Conservation (phyloP, 2,113 vertebrate species). For the Tragulus kanchil region DNA sequence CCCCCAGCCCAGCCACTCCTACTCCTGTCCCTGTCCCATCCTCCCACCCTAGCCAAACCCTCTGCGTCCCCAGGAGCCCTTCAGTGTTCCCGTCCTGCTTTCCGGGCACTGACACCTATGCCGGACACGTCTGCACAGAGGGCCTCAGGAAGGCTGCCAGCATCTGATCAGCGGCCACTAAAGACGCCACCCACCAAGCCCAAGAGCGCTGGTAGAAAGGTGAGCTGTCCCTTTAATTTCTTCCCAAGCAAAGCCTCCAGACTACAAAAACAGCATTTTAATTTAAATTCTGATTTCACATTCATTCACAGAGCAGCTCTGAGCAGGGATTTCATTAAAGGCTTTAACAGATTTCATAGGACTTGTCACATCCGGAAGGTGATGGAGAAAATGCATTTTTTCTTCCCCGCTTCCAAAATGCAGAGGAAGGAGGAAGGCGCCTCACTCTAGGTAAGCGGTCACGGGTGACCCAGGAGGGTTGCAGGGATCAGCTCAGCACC, state of each 20-base stretch:
- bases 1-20: background rate
- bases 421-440: conserved; percentile 76
- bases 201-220: background rate
- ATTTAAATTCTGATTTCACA: conserved; percentile 88
- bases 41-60: background rate
- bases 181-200: background rate
- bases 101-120: background rate
- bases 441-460: conserved; percentile 56
- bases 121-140: background rate
- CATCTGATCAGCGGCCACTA: background rate
- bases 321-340: conserved; percentile 88
- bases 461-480: background rate
- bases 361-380: conserved; percentile 87
- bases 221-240: conserved; percentile 82
- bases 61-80: background rate
- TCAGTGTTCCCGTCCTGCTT: fast-evolving
- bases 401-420: conserved; percentile 88
- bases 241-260: conserved; percentile 75
- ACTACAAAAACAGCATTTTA: conserved; percentile 87
- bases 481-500: background rate
- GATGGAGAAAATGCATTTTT: conserved; percentile 88
- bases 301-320: conserved; percentile 85
- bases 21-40: background rate
- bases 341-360: conserved; percentile 89
- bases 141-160: background rate